Evolutionary conservation across 2,888 invertebrate genomes (phyloP).

Genomic region (Caenorhabditis angaria): DNA sequence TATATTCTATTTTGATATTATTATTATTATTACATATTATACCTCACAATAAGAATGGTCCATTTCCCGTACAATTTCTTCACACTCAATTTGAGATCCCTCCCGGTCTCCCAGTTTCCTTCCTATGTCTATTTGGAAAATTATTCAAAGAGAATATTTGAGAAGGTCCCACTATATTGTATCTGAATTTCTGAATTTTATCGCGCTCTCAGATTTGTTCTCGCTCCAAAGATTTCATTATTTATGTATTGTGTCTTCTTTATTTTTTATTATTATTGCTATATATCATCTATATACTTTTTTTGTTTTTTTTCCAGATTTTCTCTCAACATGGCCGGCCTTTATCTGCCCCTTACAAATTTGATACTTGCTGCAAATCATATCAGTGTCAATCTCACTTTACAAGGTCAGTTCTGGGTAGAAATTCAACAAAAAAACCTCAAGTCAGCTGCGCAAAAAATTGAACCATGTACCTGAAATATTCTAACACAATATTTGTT

Average conservation of each 20-base stretch:
- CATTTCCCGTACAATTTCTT: slow-evolving; percentile 6
- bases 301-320: background rate
- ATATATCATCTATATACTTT: background rate
- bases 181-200: background rate
- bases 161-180: no score
- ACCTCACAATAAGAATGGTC: background rate
- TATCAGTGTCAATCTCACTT: slow-evolving; percentile 59
- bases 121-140: background rate
- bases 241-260: background rate
- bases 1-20: background rate
- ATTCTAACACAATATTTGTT: no score
- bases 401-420: slow-evolving; percentile 48
- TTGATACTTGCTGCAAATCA: slow-evolving; percentile 63
- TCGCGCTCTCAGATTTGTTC: background rate
- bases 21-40: no score
- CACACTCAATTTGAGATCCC: slow-evolving; percentile 28
- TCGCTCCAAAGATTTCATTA: background rate
- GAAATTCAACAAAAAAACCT: slow-evolving; percentile 10
- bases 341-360: slow-evolving; percentile 61
- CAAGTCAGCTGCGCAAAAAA: no score
- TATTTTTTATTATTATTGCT: background rate
- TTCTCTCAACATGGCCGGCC: slow-evolving; percentile 50
- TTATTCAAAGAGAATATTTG: no score
- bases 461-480: no score
- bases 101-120: no score